phyloP scores from a whole-genome alignment of 2,113 vertebrate genomes.

The Syngnathus floridae region DNA sequence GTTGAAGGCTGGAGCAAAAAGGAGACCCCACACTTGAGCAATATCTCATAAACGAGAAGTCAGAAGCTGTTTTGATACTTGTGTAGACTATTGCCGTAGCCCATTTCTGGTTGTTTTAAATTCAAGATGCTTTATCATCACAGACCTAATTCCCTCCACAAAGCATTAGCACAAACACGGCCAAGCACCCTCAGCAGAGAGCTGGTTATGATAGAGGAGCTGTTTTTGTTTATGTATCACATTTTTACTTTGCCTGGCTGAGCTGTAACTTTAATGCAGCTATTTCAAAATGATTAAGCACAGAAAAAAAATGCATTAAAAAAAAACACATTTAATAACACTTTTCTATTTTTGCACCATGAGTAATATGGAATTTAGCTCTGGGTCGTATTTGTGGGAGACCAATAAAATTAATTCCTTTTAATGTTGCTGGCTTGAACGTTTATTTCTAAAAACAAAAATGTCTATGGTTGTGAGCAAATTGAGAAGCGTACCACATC shows the following conservation, averaged over 20 bases:
- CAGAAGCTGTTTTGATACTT: constrained; percentile 1
- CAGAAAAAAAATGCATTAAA: background rate
- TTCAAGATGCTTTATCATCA: constrained; percentile 17
- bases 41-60: constrained; percentile 13
- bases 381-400: no score
- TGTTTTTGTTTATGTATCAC: constrained; percentile 5
- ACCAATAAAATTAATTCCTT: no score
- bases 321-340: background rate
- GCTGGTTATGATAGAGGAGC: constrained; percentile 3
- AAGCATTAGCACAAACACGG: constrained; percentile 28
- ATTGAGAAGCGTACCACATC: background rate
- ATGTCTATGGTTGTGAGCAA: background rate
- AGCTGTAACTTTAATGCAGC: background rate
- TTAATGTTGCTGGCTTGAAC: no score
- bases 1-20: constrained; percentile 23
- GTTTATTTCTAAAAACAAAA: background rate
- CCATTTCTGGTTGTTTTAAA: constrained; percentile 11
- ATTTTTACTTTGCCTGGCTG: constrained; percentile 8
- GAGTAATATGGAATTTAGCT: no score
- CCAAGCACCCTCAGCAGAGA: constrained; percentile 6
- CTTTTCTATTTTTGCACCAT: background rate
- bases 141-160: constrained; percentile 31
- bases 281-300: background rate
- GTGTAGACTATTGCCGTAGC: constrained; percentile 17
- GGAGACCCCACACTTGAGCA: constrained; percentile 2